Conservation (phyloP, 2,797 vertebrate species). For the Lycodopsis pacificus region DNA sequence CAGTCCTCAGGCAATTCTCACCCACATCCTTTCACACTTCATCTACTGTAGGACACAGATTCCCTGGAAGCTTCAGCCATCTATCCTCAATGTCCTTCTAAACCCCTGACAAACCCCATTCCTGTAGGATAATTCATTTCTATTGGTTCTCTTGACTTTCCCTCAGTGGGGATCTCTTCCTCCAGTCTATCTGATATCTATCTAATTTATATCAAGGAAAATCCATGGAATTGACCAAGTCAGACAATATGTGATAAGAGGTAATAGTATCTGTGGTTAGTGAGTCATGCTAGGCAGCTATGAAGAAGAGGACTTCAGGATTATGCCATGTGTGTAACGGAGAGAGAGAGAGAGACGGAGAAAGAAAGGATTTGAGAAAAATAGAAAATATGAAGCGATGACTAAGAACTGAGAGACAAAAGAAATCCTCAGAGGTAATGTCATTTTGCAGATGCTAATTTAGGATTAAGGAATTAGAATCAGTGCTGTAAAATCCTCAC, state of each 20-base stretch:
- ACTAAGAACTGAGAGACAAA: slow-evolving; percentile 25
- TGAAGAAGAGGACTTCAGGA: slow-evolving; percentile 25
- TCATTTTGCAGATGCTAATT: slow-evolving; percentile 56
- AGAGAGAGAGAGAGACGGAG: neutral
- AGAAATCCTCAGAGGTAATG: slow-evolving; percentile 37
- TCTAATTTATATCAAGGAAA: slow-evolving; percentile 10
- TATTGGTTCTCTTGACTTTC: slow-evolving; percentile 19
- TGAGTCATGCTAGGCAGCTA: slow-evolving; percentile 15
- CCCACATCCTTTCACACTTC: slow-evolving; percentile 71
- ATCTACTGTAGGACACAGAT: slow-evolving; percentile 64
- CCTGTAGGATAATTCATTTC: slow-evolving; percentile 29
- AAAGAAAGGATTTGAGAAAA: slow-evolving; percentile 5
- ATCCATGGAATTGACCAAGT: slow-evolving; percentile 35
- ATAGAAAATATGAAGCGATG: slow-evolving; percentile 10
- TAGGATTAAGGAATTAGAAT: slow-evolving; percentile 56
- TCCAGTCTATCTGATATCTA: slow-evolving; percentile 32
- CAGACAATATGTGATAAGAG: slow-evolving; percentile 36
- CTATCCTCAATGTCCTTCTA: slow-evolving; percentile 46
- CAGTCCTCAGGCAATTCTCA: slow-evolving; percentile 73
- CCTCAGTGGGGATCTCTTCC: slow-evolving; percentile 2
- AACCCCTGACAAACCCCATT: slow-evolving; percentile 29
- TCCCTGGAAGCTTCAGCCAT: slow-evolving; percentile 59
- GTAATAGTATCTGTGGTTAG: slow-evolving; percentile 30
- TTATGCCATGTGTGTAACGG: slow-evolving; percentile 13
- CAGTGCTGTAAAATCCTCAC: slow-evolving; percentile 32